phyloP scores from a whole-genome alignment of 2,797 vertebrate genomes.

The Phalloptychus januarius region DNA sequence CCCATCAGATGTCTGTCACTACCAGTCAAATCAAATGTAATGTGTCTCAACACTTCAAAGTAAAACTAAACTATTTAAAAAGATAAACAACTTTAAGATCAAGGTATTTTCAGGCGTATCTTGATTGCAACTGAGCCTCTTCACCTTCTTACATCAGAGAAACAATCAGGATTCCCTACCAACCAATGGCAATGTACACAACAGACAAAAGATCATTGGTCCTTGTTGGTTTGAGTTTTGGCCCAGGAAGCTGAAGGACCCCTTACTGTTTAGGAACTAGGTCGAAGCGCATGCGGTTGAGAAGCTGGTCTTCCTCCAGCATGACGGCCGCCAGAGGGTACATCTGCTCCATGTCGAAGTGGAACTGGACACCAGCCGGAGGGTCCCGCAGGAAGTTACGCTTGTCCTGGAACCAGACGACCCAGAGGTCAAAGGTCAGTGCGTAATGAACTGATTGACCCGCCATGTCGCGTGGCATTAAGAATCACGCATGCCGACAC shows the following conservation, averaged over 20 bases:
- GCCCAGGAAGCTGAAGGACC: neutral
- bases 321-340: slow-evolving; percentile 93
- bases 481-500: neutral
- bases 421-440: slow-evolving; percentile 2
- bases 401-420: slow-evolving; percentile 83
- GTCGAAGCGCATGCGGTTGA: slow-evolving; percentile 97
- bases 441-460: neutral
- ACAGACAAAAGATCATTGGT: neutral
- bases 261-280: slow-evolving; percentile 96
- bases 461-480: neutral
- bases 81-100: neutral
- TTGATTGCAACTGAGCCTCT: neutral
- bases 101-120: neutral
- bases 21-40: neutral
- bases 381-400: slow-evolving; percentile 96
- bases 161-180: neutral
- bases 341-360: slow-evolving; percentile 96
- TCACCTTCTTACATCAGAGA: neutral
- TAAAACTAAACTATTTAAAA: neutral
- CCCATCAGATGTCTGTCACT: neutral
- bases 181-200: neutral
- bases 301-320: slow-evolving; percentile 95
- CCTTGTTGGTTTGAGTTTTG: neutral
- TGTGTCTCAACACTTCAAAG: neutral
- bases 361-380: slow-evolving; percentile 94